Percentiles rank a stretch among this genome's conserved stretches.
These are phyloP conservation scores for Pristionchus maxplancki DNA, from an alignment of 2,888 invertebrate species.

Conservation along the genomic window DNA sequence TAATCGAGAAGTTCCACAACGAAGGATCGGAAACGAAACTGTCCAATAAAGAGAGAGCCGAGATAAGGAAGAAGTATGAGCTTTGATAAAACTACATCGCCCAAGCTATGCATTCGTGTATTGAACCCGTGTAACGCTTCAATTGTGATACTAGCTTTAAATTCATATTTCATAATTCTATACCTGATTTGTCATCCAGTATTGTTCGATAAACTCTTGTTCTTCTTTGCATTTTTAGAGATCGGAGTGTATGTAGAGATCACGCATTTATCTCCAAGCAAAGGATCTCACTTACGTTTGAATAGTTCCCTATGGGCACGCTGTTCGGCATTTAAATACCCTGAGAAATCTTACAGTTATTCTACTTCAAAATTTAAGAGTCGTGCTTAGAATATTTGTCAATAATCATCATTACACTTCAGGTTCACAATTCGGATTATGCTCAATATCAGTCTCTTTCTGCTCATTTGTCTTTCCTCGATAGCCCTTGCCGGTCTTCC, in stretches of 20 bases:
- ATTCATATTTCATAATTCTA: neutral
- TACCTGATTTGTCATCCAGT: neutral
- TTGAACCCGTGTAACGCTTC: too few species aligned
- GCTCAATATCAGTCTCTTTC: neutral
- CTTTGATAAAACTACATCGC: too few species aligned
- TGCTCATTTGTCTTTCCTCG: neutral
- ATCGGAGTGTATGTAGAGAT: too few species aligned
- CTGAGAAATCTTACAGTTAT: too few species aligned
- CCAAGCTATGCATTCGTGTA: too few species aligned
- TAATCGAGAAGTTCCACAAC: neutral
- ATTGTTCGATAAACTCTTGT: neutral
- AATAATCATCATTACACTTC: too few species aligned
- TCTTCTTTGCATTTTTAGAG: neutral
- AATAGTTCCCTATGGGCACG: too few species aligned
- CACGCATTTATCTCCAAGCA: too few species aligned
- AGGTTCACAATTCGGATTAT: neutral
- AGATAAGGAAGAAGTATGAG: neutral
- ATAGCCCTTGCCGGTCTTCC: neutral
- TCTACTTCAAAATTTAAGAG: too few species aligned
- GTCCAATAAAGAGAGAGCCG: neutral
- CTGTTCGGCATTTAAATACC: too few species aligned
- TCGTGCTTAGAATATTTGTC: too few species aligned
- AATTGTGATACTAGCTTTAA: neutral
- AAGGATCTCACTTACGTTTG: too few species aligned
- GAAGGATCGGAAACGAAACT: neutral